Percentiles rank a stretch among this genome's conserved stretches.
Evolutionary conservation across 2,113 vertebrate species (phyloP).

Genomic region (Gallinago jamesoni): DNA sequence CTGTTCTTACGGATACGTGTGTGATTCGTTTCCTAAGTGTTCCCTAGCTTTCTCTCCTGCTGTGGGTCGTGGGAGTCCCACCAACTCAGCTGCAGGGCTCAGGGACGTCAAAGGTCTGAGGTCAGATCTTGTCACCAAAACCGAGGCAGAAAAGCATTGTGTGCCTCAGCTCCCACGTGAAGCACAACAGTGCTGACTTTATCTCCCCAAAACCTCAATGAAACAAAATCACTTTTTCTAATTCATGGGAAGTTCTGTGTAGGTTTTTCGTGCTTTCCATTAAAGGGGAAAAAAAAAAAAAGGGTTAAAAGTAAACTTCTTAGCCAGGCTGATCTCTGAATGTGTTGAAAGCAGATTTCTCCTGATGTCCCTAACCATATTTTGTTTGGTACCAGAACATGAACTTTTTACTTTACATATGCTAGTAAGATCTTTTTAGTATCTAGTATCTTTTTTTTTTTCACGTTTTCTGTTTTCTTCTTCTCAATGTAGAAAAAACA

Average conservation of each 20-base stretch:
- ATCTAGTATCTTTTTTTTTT: not conserved
- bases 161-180: rapidly evolving
- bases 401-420: not conserved
- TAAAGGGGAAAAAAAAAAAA: not conserved
- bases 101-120: not conserved
- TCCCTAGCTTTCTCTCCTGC: not conserved
- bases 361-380: not conserved
- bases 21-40: not conserved
- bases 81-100: not conserved
- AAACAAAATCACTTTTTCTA: not conserved
- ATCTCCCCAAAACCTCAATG: not conserved
- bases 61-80: not conserved
- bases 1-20: not conserved
- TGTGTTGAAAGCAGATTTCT: not conserved
- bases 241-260: not conserved
- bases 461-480: not conserved
- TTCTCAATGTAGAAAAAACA: not conserved
- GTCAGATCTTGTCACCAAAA: not conserved
- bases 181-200: not conserved
- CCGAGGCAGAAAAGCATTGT: not conserved
- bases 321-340: not conserved
- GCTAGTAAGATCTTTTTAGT: not conserved
- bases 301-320: not conserved
- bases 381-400: not conserved
- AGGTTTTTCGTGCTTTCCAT: not conserved